phyloP scores from a whole-genome alignment of 1,140 invertebrate species.

The Penaeus chinensis region DNA sequence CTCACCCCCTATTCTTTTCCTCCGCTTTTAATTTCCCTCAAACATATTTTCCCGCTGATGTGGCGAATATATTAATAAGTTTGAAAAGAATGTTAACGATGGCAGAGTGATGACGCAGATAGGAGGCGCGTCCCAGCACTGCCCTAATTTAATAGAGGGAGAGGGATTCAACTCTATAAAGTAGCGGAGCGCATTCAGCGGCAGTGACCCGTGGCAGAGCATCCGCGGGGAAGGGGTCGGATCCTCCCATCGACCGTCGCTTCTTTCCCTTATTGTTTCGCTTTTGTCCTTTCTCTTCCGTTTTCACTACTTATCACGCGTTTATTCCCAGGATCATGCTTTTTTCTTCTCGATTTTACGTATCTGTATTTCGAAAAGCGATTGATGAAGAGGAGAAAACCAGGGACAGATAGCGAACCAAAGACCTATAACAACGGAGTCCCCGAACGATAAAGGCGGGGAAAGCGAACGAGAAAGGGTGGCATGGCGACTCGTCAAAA shows the following conservation, averaged over 20 bases:
- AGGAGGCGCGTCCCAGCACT: too few species aligned
- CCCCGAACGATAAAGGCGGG: neutral
- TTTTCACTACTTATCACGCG: neutral
- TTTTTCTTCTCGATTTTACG: too few species aligned
- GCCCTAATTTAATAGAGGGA: constrained; percentile 36
- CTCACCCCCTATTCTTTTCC: too few species aligned
- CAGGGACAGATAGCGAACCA: neutral
- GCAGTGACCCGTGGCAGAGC: constrained; percentile 36
- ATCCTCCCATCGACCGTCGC: too few species aligned
- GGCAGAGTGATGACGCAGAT: too few species aligned
- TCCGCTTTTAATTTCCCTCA: too few species aligned
- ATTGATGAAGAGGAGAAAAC: too few species aligned
- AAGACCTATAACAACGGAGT: neutral
- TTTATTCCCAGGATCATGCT: neutral
- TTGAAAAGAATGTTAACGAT: too few species aligned
- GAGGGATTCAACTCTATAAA: constrained; percentile 30
- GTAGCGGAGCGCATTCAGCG: constrained; percentile 34
- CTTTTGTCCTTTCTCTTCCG: neutral
- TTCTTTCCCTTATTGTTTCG: neutral
- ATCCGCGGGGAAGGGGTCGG: neutral
- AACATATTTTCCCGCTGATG: too few species aligned
- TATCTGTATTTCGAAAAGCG: too few species aligned
- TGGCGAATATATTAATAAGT: too few species aligned
- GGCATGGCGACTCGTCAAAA: neutral
- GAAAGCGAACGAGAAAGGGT: neutral